Evolutionary conservation across 2,113 vertebrate species (phyloP), one percentile per base, ranked within the genome.

Genomic region (Actenoides hombroni): DNA sequence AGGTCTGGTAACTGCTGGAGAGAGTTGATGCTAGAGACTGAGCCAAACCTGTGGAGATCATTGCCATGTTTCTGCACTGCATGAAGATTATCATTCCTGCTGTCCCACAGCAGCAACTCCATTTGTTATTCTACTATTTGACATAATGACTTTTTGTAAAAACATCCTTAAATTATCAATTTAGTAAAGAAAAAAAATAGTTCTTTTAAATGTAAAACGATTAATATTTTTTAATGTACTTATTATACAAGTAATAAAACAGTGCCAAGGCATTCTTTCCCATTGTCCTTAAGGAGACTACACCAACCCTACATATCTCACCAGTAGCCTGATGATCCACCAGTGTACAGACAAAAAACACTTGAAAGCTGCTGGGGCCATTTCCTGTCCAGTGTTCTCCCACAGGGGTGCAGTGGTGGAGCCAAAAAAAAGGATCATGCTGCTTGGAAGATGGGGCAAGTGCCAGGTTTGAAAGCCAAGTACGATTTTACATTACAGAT

Each of bases 371-470:
- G 48, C 7, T 20, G 51, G 3, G 26, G 39, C 29, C 2, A 0
- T 56, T 13, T 65, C 14, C 54, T 73, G 33, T 35, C 39, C 44
- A n/a, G 48, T 10, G 19, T 5, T 31, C 4, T 35, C 28, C 56
- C 5, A 2, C 40, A 63, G 54, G 42, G n/a, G 4, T 77, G 49
- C 54, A 63, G 15, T 0, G 0, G 11, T 1, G 0, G 42, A 90
- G 78, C 39, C 74, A 75, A 3, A 54, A n/a, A 11, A 70, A 13
- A 67, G 21, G 31, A 8, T 11, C 2, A 1, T 75, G 51, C 33
- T 61, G 33, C 54, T 73, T 65, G 63, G 67, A 19, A 11, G 9
- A 28, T 1, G 1, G 9, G 33, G 16, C 0, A 2, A 57, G 37
- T 2, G 3, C 20, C n/a, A 73, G 57, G 15, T 48, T 57, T 73